Evolutionary conservation across 2,113 vertebrate species (phyloP).

Genomic region (Gymnocephalus cernua): DNA sequence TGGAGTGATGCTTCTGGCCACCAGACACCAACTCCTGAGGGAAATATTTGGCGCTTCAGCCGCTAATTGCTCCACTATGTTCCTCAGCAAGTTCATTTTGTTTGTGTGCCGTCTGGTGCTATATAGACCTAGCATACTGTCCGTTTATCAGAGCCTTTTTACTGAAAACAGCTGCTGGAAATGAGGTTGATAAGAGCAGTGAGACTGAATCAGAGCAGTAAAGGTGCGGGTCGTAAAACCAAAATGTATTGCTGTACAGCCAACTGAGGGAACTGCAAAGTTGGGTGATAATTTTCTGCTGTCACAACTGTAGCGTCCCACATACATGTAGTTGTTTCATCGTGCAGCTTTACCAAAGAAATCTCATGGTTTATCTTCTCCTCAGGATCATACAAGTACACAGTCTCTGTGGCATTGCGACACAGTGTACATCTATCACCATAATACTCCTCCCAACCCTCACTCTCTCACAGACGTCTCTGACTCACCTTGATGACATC

Average conservation of each 20-base stretch:
- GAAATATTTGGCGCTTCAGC: not conserved
- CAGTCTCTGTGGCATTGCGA: not conserved
- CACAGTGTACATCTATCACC: not conserved
- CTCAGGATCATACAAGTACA: not conserved
- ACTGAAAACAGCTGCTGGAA: not conserved
- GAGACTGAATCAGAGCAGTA: too few species aligned
- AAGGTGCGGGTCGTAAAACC: too few species aligned
- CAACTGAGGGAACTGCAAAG: too few species aligned
- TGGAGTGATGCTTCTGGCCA: too few species aligned
- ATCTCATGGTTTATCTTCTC: not conserved
- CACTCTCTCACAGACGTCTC: not conserved
- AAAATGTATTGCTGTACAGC: too few species aligned
- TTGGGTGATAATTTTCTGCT: too few species aligned
- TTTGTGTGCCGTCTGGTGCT: not conserved
- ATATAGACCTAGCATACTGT: too few species aligned
- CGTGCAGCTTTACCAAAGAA: not conserved
- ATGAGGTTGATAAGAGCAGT: not conserved
- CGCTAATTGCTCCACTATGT: not conserved
- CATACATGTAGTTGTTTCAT: not conserved
- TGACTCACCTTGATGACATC: conserved; percentile 74
- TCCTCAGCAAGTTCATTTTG: not conserved
- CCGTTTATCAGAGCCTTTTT: not conserved
- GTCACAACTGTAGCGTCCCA: too few species aligned
- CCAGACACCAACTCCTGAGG: too few species aligned
- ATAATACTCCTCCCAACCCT: not conserved